Base-by-base conservation (phyloP, 1,140 invertebrate species). In the Trichogramma pretiosum region DNA sequence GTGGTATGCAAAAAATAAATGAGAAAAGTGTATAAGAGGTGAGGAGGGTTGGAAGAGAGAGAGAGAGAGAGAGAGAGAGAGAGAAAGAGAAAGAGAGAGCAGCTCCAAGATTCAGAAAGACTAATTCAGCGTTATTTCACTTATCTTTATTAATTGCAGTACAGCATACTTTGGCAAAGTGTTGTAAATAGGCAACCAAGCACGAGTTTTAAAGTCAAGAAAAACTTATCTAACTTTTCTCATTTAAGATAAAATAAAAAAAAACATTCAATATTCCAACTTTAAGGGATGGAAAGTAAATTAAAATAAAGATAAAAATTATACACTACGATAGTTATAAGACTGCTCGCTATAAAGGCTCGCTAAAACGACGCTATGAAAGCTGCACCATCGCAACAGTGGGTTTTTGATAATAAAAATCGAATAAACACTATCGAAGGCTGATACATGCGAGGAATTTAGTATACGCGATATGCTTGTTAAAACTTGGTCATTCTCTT, bases 71-170 rank as follows among this genome's bases (percentile, higher is more conserved):
- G 18, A 32, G 36, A n/a, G 17, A 11, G 16, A 3, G 23, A 14
- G 30, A 22, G 24, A 40, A 30, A 23, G 21, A 39, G 22, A 22
- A 47, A n/a, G n/a, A n/a, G n/a, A n/a, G n/a, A n/a, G n/a, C n/a
- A n/a, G n/a, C n/a, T n/a, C n/a, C n/a, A n/a, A n/a, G n/a, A n/a
- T n/a, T n/a, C n/a, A n/a, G n/a, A n/a, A n/a, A n/a, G n/a, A n/a
- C n/a, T n/a, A n/a, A n/a, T n/a, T n/a, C 11, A 28, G 24, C 5
- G 24, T 18, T 46, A 40, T 50, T 46, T 51, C 43, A 46, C 43
- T 51, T 51, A 46, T 51, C 42, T 51, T 51, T 51, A 51, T 51
- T 51, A 51, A 51, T 51, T 46, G 43, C 37, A 41, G 49, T 46
- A 46, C 32, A 41, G 43, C 43, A 41, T 46, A 41, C 19, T 40